A percentile compares a stretch with the other conserved stretches of the same genome.
These are phyloP conservation scores for Physeter macrocephalus DNA, from an alignment of 2,113 vertebrate genomes.

Conservation along the genomic window DNA sequence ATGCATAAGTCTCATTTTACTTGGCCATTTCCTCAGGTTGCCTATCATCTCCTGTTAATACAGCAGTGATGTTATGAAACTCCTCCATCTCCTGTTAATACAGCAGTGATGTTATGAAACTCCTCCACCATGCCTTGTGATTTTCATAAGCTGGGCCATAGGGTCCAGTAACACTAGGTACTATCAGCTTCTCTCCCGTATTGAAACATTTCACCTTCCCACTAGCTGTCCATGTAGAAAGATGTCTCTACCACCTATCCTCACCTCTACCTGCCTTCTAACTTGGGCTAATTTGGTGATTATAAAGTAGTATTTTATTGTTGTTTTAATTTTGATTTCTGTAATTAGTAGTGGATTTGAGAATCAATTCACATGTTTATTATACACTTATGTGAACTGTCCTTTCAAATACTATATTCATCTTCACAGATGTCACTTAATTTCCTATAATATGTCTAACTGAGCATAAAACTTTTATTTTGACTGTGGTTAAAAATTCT, in stretches of 20 bases:
- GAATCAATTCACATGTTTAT: background rate
- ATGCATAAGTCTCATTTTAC: background rate
- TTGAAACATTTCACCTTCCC: background rate
- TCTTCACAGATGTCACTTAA: background rate
- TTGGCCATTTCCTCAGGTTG: background rate
- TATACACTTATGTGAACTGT: background rate
- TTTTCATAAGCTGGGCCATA: background rate
- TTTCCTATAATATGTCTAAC: background rate
- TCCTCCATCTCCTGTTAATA: background rate
- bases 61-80: background rate
- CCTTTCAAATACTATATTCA: background rate
- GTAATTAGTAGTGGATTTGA: background rate
- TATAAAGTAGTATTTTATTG: background rate
- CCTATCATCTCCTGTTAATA: background rate
- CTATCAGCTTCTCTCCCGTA: background rate
- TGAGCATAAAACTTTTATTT: background rate
- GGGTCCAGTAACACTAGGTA: background rate
- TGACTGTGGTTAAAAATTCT: background rate
- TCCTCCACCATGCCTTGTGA: background rate
- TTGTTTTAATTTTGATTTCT: background rate
- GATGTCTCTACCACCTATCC: background rate
- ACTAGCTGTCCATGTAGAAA: background rate
- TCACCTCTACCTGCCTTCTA: background rate
- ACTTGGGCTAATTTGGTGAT: background rate
- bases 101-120: background rate